Evolutionary conservation across 1,140 invertebrate genomes (phyloP), one percentile per base, ranked within the genome.

Genomic region (Sinella curviseta): DNA sequence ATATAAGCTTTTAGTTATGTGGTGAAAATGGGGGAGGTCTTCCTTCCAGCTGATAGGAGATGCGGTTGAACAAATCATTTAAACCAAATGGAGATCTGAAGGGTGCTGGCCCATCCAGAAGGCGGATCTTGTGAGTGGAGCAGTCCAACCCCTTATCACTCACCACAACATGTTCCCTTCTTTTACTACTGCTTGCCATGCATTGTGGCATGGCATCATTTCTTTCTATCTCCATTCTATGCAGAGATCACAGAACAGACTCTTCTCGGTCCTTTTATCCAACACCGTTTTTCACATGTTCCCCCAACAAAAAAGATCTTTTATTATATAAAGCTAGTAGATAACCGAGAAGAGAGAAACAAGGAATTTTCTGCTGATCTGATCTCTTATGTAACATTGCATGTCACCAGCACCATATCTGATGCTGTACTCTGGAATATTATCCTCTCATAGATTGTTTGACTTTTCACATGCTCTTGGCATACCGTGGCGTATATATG

Each of bases 11-110:
- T 48, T 48, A 48, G 20, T 20, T 48, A 30, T 70, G 8, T 3
- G 65, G 28, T 30, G 65, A 30, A 70, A 31, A 70, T 8, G 24
- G n/a, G 65, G 65, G 65, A 70, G 65, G 65, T 70, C 65, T 70
- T 70, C 65, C 65, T 70, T 70, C 65, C 65, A 70, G 65, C 8
- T 70, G 65, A 70, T 70, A 70, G 65, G 65, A 70, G 65, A 70
- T 33, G 65, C 26, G 30, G 30, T 70, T 70, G 65, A 70, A 33
- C 65, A 70, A 70, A 70, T 70, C 65, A 70, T 70, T 70, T 70
- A 24, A 30, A 70, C 8, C 8, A 70, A 24, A 70, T 70, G 31
- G 31, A 70, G 30, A 31, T 70, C 65, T 70, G 65, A 30, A 33
- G 65, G 65, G 65, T 70, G 65, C 65, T 70, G 30, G 65, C 65